Percentiles rank a stretch among this genome's conserved stretches.
Conservation (phyloP, 2,113 vertebrate species). For the Globicephala melas region DNA sequence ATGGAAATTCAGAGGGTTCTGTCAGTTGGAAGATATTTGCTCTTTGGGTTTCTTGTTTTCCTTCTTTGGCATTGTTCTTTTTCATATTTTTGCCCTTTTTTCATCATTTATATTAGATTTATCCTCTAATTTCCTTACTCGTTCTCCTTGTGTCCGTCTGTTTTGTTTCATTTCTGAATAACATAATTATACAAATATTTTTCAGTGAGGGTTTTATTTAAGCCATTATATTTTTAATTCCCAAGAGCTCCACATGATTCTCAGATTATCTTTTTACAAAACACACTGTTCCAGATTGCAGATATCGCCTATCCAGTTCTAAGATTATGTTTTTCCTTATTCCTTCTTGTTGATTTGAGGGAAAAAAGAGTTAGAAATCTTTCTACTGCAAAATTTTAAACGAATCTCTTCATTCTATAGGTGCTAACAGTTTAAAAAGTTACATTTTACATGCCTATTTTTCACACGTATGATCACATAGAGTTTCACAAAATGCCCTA, state of each 20-base stretch:
- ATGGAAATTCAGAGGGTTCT: background rate
- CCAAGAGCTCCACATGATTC: background rate
- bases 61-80: background rate
- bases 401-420: background rate
- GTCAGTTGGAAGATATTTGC: background rate
- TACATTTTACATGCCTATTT: background rate
- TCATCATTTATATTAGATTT: background rate
- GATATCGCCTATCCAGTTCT: background rate
- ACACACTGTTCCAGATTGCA: background rate
- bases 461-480: background rate
- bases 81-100: background rate
- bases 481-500: background rate
- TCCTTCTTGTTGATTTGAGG: background rate
- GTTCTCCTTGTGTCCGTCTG: background rate
- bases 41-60: background rate
- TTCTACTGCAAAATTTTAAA: background rate
- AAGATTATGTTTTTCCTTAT: background rate
- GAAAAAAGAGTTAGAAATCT: background rate
- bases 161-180: background rate
- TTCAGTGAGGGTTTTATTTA: background rate
- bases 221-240: conserved; percentile 32
- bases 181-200: background rate
- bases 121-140: background rate
- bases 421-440: background rate
- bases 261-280: background rate